phyloP scores from a whole-genome alignment of 1,140 invertebrate species.

The Argopecten irradians region DNA sequence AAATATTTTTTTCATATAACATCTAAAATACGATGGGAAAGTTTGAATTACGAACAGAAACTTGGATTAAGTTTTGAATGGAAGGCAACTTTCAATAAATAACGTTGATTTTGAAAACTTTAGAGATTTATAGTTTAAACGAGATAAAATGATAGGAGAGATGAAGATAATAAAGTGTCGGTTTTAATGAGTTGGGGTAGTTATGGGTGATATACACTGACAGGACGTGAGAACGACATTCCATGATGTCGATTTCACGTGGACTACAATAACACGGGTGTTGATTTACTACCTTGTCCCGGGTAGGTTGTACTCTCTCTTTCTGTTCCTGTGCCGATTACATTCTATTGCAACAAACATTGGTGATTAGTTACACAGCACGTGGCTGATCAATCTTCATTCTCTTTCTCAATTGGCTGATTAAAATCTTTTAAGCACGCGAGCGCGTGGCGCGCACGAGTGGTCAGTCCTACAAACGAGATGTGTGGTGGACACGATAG shows the following conservation, averaged over 20 bases:
- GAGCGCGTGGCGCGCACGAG: conserved; percentile 17
- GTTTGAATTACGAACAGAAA: too few relatives aligned
- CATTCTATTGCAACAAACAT: conserved; percentile 4
- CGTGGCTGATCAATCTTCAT: neutral
- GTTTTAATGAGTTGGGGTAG: neutral
- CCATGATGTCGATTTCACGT: neutral
- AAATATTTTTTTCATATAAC: too few relatives aligned
- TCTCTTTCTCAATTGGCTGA: conserved; percentile 9
- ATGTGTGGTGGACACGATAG: neutral
- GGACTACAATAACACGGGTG: neutral
- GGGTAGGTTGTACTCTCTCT: neutral
- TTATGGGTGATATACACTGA: neutral
- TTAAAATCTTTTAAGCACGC: conserved; percentile 12
- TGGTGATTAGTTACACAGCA: conserved; percentile 21
- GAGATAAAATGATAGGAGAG: neutral
- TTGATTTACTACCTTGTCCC: neutral
- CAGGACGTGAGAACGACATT: conserved; percentile 12
- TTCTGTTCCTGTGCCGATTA: neutral
- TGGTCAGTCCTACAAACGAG: neutral
- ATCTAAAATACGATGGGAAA: too few relatives aligned
- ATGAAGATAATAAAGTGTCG: neutral
- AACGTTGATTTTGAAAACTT: neutral
- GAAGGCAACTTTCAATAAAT: neutral
- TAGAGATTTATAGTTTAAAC: neutral
- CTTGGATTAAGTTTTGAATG: too few relatives aligned